Conservation (phyloP, 2,113 vertebrate genomes). For the Noctilio leporinus region DNA sequence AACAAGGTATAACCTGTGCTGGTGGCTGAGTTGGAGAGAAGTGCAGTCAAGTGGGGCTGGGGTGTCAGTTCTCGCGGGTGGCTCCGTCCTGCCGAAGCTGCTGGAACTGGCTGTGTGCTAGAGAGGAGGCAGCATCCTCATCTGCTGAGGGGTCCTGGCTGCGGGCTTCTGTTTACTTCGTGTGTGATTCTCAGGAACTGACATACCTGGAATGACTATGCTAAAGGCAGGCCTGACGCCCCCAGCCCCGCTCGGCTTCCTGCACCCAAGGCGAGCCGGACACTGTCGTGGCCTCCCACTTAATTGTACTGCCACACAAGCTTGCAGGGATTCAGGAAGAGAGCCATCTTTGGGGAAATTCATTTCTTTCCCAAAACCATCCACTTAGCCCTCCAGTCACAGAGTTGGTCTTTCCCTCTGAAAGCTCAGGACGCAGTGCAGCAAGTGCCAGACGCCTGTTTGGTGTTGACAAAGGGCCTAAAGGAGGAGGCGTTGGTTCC, state of each 20-base stretch:
- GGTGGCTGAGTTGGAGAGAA: neutral
- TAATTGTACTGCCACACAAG: slow-evolving; percentile 40
- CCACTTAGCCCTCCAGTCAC: neutral
- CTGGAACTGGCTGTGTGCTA: rapidly evolving
- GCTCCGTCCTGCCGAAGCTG: neutral
- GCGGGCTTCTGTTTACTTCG: neutral
- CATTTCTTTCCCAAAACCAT: neutral
- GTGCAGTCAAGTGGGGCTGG: neutral
- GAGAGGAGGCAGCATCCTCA: neutral
- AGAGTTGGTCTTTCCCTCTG: neutral
- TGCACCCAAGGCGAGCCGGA: neutral
- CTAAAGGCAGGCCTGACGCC: neutral
- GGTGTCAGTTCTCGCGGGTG: neutral
- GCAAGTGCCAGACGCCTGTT: neutral
- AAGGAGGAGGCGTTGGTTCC: neutral
- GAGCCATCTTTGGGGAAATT: neutral
- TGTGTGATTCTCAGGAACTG: neutral
- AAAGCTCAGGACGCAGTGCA: slow-evolving; percentile 25
- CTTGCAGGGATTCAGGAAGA: slow-evolving; percentile 2
- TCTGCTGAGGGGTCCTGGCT: neutral
- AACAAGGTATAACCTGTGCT: rapidly evolving
- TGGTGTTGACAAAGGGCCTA: neutral
- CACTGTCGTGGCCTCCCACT: neutral
- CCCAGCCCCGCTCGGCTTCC: neutral
- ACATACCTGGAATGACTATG: neutral